phyloP scores from a whole-genome alignment of 2,888 invertebrate species.

The Ganaspis brasiliensis region DNA sequence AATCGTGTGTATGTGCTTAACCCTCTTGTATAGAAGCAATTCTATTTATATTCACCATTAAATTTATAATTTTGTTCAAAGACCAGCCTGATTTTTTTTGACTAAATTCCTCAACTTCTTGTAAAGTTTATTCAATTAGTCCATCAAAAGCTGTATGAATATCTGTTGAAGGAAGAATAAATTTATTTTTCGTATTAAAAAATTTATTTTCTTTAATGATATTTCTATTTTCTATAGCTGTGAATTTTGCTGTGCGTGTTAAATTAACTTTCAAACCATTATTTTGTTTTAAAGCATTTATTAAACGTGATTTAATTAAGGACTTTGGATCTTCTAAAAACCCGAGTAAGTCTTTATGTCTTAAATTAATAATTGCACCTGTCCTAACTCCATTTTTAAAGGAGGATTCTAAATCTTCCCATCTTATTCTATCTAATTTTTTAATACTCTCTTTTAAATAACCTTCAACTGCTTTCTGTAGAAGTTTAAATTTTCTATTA shows the following conservation, averaged over 20 bases:
- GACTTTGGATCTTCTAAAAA: too few species aligned
- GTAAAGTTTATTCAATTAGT: neutral
- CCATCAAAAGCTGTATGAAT: neutral
- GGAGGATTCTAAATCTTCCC: neutral
- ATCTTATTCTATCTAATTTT: neutral
- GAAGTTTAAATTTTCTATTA: too few species aligned
- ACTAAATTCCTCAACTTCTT: neutral
- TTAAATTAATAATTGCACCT: neutral
- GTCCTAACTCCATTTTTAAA: neutral
- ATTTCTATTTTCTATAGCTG: neutral
- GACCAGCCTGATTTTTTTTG: neutral
- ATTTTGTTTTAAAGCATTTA: too few species aligned
- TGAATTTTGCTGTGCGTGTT: neutral
- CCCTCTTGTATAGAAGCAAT: neutral
- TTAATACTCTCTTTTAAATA: neutral
- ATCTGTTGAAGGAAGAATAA: neutral
- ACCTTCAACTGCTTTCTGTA: too few species aligned
- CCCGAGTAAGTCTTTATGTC: too few species aligned
- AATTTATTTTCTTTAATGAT: neutral
- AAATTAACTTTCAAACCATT: too few species aligned
- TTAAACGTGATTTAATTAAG: too few species aligned
- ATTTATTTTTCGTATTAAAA: neutral
- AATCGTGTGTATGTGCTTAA: neutral
- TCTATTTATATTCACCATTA: neutral
- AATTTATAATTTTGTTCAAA: neutral